Evolutionary conservation across 2,113 vertebrate species (phyloP).

Genomic region (Eretmochelys imbricata): DNA sequence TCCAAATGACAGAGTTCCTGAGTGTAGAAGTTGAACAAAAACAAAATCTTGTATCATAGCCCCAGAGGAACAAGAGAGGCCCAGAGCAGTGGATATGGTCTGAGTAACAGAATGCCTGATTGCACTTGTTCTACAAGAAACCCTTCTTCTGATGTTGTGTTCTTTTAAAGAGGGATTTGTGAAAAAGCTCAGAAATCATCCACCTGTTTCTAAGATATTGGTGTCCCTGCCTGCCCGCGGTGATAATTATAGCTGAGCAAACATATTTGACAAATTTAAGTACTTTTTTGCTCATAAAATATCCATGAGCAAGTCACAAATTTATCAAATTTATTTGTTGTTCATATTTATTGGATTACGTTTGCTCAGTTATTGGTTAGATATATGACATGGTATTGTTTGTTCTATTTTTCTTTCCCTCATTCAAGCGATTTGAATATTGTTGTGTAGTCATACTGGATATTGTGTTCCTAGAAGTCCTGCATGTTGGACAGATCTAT

Average conservation of each 20-base stretch:
- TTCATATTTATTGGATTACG: conserved; percentile 1
- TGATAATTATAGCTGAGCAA: conserved; percentile 30
- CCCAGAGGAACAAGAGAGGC: neutral
- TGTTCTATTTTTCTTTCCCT: neutral
- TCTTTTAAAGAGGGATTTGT: neutral
- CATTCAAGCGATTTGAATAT: neutral
- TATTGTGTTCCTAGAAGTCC: neutral
- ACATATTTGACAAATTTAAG: conserved; percentile 29
- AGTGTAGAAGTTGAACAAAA: neutral
- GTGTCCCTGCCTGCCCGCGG: neutral
- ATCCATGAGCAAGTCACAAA: neutral
- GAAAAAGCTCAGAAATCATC: neutral
- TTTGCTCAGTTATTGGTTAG: neutral
- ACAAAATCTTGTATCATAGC: too few relatives aligned
- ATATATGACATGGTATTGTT: neutral
- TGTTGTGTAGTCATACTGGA: neutral
- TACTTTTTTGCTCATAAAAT: conserved; percentile 19
- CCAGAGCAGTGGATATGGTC: neutral
- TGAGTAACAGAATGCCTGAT: neutral
- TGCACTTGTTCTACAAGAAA: neutral
- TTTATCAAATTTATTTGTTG: neutral
- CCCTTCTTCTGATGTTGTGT: neutral
- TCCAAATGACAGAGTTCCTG: fast-evolving
- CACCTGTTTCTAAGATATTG: neutral
- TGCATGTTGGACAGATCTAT: neutral